Conservation (phyloP, 1,140 invertebrate species). For the Brachionus rotundiformis region DNA sequence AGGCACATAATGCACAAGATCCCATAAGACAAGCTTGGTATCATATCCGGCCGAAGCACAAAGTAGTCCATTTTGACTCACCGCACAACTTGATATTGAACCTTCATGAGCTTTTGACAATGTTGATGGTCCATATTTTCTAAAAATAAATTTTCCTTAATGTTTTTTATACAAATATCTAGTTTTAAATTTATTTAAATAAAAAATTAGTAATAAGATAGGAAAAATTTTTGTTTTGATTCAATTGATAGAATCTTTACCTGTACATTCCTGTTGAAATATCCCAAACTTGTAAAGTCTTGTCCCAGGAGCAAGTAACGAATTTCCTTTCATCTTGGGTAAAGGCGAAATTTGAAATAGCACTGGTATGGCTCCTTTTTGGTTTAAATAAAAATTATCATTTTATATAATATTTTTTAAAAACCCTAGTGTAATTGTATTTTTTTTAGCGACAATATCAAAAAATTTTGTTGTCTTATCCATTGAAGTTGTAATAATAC, state of each 20-base stretch:
- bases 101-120: conserved; percentile 61
- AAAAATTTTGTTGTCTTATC: conserved; percentile 61
- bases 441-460: conserved; percentile 57
- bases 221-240: too few relatives aligned
- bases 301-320: conserved; percentile 63
- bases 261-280: conserved; percentile 63
- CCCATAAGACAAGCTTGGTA: conserved; percentile 60
- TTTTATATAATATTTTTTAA: not conserved
- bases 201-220: too few relatives aligned
- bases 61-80: conserved; percentile 55
- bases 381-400: not conserved
- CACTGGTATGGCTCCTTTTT: conserved; percentile 60
- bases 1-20: conserved; percentile 59
- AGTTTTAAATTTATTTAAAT: too few relatives aligned
- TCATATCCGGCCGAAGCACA: conserved; percentile 62
- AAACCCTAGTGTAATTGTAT: conserved; percentile 59
- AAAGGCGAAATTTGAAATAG: conserved; percentile 59
- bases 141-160: not conserved
- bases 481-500: conserved; percentile 62
- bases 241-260: conserved; percentile 50
- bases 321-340: conserved; percentile 59
- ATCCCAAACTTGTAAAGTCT: conserved; percentile 61
- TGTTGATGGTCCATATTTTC: conserved; percentile 56
- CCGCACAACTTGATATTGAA: conserved; percentile 52
- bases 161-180: too few relatives aligned